These are phyloP conservation scores for Poeciliopsis retropinna DNA, from an alignment of 2,113 vertebrate species.

Conservation along the genomic window DNA sequence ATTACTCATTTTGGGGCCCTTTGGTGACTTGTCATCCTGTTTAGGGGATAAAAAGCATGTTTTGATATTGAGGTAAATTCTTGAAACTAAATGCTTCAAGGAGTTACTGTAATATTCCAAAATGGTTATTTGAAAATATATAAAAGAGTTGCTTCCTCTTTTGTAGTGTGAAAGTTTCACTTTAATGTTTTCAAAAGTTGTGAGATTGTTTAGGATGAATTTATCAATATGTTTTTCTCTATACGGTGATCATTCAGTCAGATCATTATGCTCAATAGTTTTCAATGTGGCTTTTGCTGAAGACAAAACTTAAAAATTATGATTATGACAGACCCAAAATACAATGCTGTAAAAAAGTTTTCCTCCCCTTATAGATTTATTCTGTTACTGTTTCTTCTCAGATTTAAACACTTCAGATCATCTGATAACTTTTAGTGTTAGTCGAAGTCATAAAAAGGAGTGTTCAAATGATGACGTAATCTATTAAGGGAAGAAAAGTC, in stretches of 20 bases:
- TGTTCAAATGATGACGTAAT: too few species aligned
- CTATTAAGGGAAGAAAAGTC: too few species aligned
- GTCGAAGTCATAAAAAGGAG: neutral
- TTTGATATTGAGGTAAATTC: neutral
- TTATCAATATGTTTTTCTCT: too few species aligned
- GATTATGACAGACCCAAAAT: too few species aligned
- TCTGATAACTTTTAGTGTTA: neutral
- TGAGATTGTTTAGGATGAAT: neutral
- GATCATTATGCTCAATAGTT: neutral
- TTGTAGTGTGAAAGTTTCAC: neutral
- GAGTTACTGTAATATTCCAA: neutral
- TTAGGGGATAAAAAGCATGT: neutral
- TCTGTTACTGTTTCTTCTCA: too few species aligned
- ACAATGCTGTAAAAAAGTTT: too few species aligned
- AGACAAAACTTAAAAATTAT: too few species aligned
- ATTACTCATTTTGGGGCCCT: constrained; percentile 8
- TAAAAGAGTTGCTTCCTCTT: neutral
- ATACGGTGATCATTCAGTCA: neutral
- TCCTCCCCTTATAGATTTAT: too few species aligned
- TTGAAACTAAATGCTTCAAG: neutral
- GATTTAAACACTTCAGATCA: neutral
- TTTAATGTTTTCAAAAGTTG: neutral
- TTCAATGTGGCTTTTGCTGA: neutral
- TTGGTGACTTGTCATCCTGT: neutral
- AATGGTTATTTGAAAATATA: too few species aligned